phyloP scores from a whole-genome alignment of 2,797 vertebrate genomes.

The Myiotriccus ornatus region DNA sequence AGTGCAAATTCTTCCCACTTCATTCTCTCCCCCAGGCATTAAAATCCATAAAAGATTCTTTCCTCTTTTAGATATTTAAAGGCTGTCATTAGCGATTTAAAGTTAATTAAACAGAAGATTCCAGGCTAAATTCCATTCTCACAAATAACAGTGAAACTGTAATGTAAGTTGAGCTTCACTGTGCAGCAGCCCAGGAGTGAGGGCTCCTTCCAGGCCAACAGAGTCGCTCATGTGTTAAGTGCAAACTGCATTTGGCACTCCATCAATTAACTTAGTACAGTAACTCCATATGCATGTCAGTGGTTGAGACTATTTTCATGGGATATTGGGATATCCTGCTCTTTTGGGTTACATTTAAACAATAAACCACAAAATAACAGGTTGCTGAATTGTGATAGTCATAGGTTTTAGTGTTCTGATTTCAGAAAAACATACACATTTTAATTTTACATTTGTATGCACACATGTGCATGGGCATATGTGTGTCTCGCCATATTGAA shows the following conservation, averaged over 20 bases:
- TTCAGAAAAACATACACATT: not conserved
- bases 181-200: rapidly evolving
- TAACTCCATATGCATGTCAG: not conserved
- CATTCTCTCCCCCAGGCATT: not conserved
- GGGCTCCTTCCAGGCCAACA: not conserved
- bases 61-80: not conserved
- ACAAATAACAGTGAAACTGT: not conserved
- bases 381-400: not conserved
- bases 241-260: not conserved
- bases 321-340: not conserved
- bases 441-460: not conserved
- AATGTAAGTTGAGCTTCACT: not conserved
- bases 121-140: not conserved
- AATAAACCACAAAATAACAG: not conserved
- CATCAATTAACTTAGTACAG: not conserved
- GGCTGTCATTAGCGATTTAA: not conserved
- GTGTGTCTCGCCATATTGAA: not conserved
- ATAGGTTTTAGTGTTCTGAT: not conserved
- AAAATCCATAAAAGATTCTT: not conserved
- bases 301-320: not conserved
- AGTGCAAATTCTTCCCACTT: not conserved
- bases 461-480: no score
- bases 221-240: not conserved
- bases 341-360: not conserved
- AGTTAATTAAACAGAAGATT: not conserved